Evolutionary conservation across 2,113 vertebrate genomes (phyloP).

Genomic region (Ivindomyrus marchei): DNA sequence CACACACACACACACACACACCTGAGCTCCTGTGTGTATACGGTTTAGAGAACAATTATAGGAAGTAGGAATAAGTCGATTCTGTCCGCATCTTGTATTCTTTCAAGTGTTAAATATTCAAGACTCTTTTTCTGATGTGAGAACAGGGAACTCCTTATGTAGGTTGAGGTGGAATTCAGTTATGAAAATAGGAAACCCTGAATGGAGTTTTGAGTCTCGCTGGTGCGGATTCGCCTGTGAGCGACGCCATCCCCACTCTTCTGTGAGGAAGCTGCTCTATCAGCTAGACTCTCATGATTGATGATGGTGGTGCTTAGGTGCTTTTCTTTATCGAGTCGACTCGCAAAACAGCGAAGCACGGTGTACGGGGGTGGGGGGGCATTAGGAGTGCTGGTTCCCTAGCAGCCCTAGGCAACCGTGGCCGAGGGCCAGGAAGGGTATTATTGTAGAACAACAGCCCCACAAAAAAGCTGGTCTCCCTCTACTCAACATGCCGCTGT

Average conservation of each 20-base stretch:
- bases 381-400: background rate
- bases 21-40: background rate
- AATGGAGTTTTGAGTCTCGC: background rate
- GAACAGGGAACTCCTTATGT: background rate
- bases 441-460: conserved; percentile 25
- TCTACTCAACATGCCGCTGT: background rate
- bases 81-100: background rate
- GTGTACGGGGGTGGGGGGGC: background rate
- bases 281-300: background rate
- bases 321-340: background rate
- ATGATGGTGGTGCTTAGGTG: background rate
- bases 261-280: background rate
- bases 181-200: background rate
- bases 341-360: background rate
- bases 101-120: background rate
- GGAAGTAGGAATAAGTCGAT: background rate
- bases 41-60: background rate
- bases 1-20: too few relatives aligned
- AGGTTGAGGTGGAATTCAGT: background rate
- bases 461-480: background rate
- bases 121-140: background rate
- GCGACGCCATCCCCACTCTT: background rate
- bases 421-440: conserved; percentile 10
- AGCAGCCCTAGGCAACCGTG: background rate
- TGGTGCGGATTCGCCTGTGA: background rate